phyloP scores from a whole-genome alignment of 2,888 invertebrate genomes.

The Acronicta alni region DNA sequence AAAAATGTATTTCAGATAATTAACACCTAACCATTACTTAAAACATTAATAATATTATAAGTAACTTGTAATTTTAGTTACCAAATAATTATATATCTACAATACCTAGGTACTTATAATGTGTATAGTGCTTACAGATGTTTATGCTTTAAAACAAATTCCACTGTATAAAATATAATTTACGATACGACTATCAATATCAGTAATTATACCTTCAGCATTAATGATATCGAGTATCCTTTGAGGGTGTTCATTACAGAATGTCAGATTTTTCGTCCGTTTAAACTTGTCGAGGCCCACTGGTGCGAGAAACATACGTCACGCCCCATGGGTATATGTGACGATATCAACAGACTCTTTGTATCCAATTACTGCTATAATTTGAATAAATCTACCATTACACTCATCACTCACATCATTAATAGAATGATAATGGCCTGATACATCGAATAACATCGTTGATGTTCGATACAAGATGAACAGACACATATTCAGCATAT shows the following conservation, averaged over 20 bases:
- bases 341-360: conserved; percentile 56
- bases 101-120: no score
- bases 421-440: conserved; percentile 54
- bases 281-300: conserved; percentile 71
- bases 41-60: no score
- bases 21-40: no score
- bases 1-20: no score
- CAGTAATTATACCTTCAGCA: conserved; percentile 19
- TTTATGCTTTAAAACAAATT: background rate
- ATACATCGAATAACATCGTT: conserved; percentile 43
- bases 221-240: conserved; percentile 46
- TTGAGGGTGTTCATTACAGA: conserved; percentile 69
- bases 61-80: no score
- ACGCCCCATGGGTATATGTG: conserved; percentile 68
- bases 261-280: conserved; percentile 77
- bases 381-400: conserved; percentile 58
- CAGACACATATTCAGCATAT: no score
- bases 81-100: no score
- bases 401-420: conserved; percentile 28
- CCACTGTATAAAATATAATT: background rate
- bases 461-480: conserved; percentile 5
- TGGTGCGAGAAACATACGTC: conserved; percentile 72
- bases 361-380: conserved; percentile 55
- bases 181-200: conserved; percentile 16
- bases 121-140: no score